Evolutionary conservation across 1,140 invertebrate genomes (phyloP).

Genomic region (Tribolium castaneum): DNA sequence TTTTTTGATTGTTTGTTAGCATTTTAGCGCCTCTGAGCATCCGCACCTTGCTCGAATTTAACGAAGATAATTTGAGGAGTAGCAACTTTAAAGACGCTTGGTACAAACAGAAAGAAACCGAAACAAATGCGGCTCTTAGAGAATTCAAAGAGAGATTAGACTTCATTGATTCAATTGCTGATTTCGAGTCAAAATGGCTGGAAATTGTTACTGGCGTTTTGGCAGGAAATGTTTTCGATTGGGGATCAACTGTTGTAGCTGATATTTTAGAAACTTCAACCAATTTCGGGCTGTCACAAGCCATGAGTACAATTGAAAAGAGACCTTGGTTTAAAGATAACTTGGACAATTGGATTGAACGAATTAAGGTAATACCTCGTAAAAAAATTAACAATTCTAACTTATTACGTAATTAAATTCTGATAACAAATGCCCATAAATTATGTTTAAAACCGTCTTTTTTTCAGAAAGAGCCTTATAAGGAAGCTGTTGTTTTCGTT

Average conservation of each 20-base stretch:
- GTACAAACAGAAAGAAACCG: slow-evolving; percentile 75
- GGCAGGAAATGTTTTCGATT: slow-evolving; percentile 94
- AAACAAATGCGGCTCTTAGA: slow-evolving; percentile 69
- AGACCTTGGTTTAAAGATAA: slow-evolving; percentile 93
- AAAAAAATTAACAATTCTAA: too few relatives aligned
- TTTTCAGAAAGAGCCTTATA: slow-evolving; percentile 71
- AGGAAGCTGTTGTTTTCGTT: slow-evolving; percentile 92
- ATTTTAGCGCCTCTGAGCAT: slow-evolving; percentile 88
- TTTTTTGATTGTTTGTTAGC: slow-evolving; percentile 56
- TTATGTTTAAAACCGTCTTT: not conserved
- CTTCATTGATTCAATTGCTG: slow-evolving; percentile 69
- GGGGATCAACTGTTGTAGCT: slow-evolving; percentile 91
- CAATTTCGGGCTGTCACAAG: slow-evolving; percentile 85
- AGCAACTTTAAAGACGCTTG: slow-evolving; percentile 95
- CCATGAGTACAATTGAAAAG: slow-evolving; percentile 77
- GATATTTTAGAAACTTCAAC: slow-evolving; percentile 80
- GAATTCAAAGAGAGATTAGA: slow-evolving; percentile 67
- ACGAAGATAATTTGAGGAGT: slow-evolving; percentile 90
- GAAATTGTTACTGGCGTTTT: slow-evolving; percentile 72
- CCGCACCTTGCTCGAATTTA: slow-evolving; percentile 88
- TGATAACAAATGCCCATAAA: not conserved
- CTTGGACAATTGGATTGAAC: slow-evolving; percentile 84
- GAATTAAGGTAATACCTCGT: slow-evolving; percentile 69
- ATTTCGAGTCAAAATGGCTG: slow-evolving; percentile 68
- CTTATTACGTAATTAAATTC: not conserved